A percentile compares a stretch with the other conserved stretches of the same genome.
Conservation (phyloP, 2,797 vertebrate genomes). For the Phaenicophaeus curvirostris region DNA sequence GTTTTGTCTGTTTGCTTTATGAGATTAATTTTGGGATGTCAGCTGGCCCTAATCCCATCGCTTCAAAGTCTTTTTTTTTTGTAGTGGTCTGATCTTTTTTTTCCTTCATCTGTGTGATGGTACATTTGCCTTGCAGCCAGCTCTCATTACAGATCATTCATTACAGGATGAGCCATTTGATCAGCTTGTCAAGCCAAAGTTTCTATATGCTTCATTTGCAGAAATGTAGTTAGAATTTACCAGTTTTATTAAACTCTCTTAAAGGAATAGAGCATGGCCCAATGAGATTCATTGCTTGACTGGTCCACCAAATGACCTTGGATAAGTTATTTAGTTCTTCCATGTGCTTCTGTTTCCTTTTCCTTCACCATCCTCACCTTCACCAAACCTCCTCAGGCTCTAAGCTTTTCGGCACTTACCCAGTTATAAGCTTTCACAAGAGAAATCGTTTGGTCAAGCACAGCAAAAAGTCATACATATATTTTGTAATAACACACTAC, state of each 20-base stretch:
- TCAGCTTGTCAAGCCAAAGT: slow-evolving; percentile 14
- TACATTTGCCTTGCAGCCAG: neutral
- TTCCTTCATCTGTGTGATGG: neutral
- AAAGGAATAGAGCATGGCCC: neutral
- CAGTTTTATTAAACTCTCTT: neutral
- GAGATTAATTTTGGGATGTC: neutral
- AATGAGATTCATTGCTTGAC: neutral
- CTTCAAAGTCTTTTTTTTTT: neutral
- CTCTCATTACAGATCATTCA: neutral
- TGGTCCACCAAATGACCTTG: neutral
- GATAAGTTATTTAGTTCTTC: neutral
- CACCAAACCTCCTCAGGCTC: neutral
- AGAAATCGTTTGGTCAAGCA: neutral
- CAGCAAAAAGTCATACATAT: neutral
- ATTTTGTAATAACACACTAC: neutral
- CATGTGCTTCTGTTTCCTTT: neutral
- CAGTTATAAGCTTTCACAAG: neutral
- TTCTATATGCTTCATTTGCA: neutral
- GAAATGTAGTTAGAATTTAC: neutral
- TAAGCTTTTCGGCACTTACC: neutral
- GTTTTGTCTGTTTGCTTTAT: neutral
- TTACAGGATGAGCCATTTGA: neutral
- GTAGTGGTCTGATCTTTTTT: neutral
- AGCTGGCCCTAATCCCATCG: neutral
- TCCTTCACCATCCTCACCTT: neutral